Conservation (phyloP, 2,888 invertebrate species). For the Metalampra italica region DNA sequence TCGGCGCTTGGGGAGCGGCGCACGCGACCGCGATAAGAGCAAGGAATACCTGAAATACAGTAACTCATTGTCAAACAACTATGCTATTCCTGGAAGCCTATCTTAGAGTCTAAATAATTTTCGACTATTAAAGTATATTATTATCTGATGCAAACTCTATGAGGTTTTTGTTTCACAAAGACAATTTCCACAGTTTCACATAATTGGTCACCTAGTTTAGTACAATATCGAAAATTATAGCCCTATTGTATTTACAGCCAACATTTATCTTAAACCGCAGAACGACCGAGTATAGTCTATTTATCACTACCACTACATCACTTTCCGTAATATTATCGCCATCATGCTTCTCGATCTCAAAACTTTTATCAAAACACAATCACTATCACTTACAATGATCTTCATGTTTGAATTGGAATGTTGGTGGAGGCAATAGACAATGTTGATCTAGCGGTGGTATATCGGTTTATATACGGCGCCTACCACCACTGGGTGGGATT, state of each 20-base stretch:
- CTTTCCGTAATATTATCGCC: background rate
- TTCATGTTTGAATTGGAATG: constrained; percentile 67
- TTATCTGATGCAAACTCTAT: too few species aligned
- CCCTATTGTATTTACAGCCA: too few species aligned
- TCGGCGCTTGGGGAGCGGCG: constrained; percentile 56
- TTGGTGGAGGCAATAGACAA: constrained; percentile 68
- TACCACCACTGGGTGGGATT: constrained; percentile 67
- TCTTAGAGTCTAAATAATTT: too few species aligned
- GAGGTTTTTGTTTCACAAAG: too few species aligned
- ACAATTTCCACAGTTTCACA: too few species aligned
- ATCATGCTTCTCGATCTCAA: background rate
- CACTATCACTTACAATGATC: constrained; percentile 70
- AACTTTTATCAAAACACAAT: constrained; percentile 29
- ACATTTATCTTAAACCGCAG: too few species aligned
- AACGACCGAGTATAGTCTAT: background rate
- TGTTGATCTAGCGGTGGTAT: constrained; percentile 61
- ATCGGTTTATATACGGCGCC: constrained; percentile 68
- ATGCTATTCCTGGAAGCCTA: background rate
- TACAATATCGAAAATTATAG: too few species aligned
- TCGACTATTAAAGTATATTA: too few species aligned
- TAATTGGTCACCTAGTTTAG: too few species aligned
- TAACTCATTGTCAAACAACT: background rate
- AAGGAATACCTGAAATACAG: constrained; percentile 55
- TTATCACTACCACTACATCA: background rate
- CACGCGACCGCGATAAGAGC: constrained; percentile 52